Percentiles rank a stretch among this genome's conserved stretches.
Evolutionary conservation across 2,888 invertebrate species (phyloP).

Genomic region (Eudasyphora cyanicolor): DNA sequence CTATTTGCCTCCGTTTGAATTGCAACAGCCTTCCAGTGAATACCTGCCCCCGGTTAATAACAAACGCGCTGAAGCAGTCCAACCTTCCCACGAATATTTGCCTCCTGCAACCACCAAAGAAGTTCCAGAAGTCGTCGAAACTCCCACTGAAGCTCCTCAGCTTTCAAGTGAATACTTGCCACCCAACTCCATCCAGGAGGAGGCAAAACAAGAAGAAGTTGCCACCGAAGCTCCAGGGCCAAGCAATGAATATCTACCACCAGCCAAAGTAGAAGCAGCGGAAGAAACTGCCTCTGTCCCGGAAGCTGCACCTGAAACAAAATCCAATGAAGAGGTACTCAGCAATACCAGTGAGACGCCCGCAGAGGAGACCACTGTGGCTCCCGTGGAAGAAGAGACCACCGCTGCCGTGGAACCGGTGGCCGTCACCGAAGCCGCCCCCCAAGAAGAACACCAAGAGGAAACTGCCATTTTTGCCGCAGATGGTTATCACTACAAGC

Average conservation of each 20-base stretch:
- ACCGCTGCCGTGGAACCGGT: slow-evolving; percentile 56
- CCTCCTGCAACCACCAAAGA: slow-evolving; percentile 20
- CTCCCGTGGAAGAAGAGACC: background rate
- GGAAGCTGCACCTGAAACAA: slow-evolving; percentile 35
- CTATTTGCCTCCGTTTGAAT: slow-evolving; percentile 69
- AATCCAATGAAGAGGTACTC: background rate
- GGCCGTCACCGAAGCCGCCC: background rate
- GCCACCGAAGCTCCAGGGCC: background rate
- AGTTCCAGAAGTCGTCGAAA: slow-evolving; percentile 44
- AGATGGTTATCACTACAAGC: slow-evolving; percentile 76
- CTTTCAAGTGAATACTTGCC: slow-evolving; percentile 33
- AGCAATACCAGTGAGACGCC: background rate
- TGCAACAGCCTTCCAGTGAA: background rate
- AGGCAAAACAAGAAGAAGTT: slow-evolving; percentile 7
- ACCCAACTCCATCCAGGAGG: background rate
- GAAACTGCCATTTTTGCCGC: slow-evolving; percentile 69
- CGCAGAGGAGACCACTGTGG: background rate
- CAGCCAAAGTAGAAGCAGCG: slow-evolving; percentile 56
- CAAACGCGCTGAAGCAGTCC: slow-evolving; percentile 64
- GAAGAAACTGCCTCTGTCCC: slow-evolving; percentile 43
- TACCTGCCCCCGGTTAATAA: slow-evolving; percentile 42
- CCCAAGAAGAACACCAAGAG: no score
- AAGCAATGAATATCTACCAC: slow-evolving; percentile 71
- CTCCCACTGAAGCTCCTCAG: slow-evolving; percentile 56
- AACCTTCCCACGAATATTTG: slow-evolving; percentile 39